These are phyloP conservation scores for Operophtera brumata DNA, from an alignment of 2,888 invertebrate species.

Conservation along the genomic window DNA sequence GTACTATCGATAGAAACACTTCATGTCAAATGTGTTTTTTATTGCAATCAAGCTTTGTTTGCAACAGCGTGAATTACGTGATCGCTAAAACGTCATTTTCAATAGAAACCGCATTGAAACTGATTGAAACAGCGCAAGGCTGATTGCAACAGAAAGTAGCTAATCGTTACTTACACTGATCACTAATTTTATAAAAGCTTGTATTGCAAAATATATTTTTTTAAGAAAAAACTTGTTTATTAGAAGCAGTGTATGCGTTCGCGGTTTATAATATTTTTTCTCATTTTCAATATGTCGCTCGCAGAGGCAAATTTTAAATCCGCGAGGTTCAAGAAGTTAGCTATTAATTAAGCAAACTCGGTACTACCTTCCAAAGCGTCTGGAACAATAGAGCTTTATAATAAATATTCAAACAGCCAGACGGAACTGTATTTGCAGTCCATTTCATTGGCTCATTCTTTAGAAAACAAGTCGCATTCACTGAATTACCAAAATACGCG, in stretches of 20 bases:
- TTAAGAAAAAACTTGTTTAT: too few relatives aligned
- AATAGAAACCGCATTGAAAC: too few relatives aligned
- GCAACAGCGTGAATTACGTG: too few relatives aligned
- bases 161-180: too few relatives aligned
- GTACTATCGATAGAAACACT: too few relatives aligned
- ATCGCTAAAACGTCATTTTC: too few relatives aligned
- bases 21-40: too few relatives aligned
- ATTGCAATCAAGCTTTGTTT: too few relatives aligned
- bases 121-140: too few relatives aligned
- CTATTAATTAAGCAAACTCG: conserved; percentile 59
- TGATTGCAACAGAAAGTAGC: too few relatives aligned
- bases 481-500: conserved; percentile 4
- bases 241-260: conserved; percentile 1
- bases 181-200: too few relatives aligned
- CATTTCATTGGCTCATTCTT: conserved; percentile 39
- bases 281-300: conserved; percentile 37
- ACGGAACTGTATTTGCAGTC: conserved; percentile 43
- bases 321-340: conserved; percentile 47
- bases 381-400: conserved; percentile 55
- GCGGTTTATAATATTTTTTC: conserved; percentile 26
- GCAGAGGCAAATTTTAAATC: conserved; percentile 39
- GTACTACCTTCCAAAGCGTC: conserved; percentile 45
- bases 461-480: conserved; percentile 17
- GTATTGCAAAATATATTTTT: too few relatives aligned
- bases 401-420: conserved; percentile 53